These are phyloP conservation scores for Stigmatopora argus DNA, from an alignment of 2,113 vertebrate genomes.

Conservation along the genomic window DNA sequence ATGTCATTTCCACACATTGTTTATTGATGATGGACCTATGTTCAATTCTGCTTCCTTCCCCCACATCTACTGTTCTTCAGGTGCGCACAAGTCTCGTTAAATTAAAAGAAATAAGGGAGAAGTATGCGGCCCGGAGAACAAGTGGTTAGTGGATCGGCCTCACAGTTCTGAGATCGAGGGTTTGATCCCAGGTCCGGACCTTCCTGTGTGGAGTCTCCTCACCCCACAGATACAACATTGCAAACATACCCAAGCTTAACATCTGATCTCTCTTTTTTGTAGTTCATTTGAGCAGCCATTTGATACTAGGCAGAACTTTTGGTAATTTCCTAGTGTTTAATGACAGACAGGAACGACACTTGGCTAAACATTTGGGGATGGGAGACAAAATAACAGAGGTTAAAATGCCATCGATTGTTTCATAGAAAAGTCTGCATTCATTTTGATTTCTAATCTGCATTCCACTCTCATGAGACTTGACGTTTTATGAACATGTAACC, in stretches of 20 bases:
- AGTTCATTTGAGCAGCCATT: not conserved
- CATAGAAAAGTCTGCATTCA: not conserved
- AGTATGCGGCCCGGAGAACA: no score
- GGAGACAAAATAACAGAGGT: not conserved
- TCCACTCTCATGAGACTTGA: conserved; percentile 5
- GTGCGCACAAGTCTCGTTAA: conserved; percentile 5
- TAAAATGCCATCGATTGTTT: not conserved
- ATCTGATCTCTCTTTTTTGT: not conserved
- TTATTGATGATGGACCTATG: conserved; percentile 18
- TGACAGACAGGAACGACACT: not conserved
- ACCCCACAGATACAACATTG: no score
- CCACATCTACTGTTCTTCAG: conserved; percentile 11
- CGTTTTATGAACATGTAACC: not conserved
- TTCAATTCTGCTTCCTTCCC: conserved; percentile 10
- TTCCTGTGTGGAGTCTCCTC: no score
- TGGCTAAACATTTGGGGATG: not conserved
- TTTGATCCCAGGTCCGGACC: no score
- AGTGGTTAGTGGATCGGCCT: no score
- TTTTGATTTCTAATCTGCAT: conserved; percentile 1
- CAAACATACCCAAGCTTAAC: not conserved
- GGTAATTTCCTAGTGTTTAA: not conserved
- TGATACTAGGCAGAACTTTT: not conserved
- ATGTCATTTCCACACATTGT: conserved; percentile 19
- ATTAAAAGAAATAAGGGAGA: no score
- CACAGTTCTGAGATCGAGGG: no score